Evolutionary conservation across 1,140 invertebrate species (phyloP).

Genomic region (Drosophila ficusphila): DNA sequence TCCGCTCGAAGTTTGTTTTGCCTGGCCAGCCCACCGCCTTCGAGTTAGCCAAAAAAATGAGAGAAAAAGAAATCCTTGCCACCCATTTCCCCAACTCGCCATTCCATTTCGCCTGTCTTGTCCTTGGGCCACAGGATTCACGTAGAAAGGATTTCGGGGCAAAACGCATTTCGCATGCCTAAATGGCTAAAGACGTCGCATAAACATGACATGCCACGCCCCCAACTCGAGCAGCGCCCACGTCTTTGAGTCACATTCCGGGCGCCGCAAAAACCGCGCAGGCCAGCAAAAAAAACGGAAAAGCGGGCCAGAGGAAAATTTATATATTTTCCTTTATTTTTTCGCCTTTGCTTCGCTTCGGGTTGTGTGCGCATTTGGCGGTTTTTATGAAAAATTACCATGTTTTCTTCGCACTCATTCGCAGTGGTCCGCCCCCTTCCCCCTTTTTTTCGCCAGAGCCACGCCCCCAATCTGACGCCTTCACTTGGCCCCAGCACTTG

Average conservation of each 20-base stretch:
- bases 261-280: conserved; percentile 39
- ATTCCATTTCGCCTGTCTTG: conserved; percentile 40
- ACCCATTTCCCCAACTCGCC: conserved; percentile 8
- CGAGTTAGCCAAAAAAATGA: not conserved
- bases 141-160: conserved; percentile 77
- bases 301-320: conserved; percentile 42
- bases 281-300: conserved; percentile 34
- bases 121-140: conserved; percentile 57
- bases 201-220: conserved; percentile 75
- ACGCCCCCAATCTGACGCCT: conserved; percentile 45
- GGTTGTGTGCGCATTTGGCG: conserved; percentile 81
- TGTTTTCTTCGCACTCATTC: conserved; percentile 80
- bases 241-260: conserved; percentile 70
- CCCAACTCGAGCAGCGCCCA: conserved; percentile 25
- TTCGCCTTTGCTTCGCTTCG: conserved; percentile 53
- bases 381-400: conserved; percentile 83
- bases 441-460: conserved; percentile 1
- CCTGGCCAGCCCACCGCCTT: conserved; percentile 2
- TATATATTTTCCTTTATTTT: conserved; percentile 54
- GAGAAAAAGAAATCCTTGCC: conserved; percentile 9
- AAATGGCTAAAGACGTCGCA: conserved; percentile 81
- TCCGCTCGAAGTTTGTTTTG: conserved; percentile 68
- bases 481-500: conserved; percentile 27
- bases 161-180: conserved; percentile 78
- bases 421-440: conserved; percentile 16